Conservation (phyloP, 2,888 invertebrate genomes). For the Synergus japonicus region DNA sequence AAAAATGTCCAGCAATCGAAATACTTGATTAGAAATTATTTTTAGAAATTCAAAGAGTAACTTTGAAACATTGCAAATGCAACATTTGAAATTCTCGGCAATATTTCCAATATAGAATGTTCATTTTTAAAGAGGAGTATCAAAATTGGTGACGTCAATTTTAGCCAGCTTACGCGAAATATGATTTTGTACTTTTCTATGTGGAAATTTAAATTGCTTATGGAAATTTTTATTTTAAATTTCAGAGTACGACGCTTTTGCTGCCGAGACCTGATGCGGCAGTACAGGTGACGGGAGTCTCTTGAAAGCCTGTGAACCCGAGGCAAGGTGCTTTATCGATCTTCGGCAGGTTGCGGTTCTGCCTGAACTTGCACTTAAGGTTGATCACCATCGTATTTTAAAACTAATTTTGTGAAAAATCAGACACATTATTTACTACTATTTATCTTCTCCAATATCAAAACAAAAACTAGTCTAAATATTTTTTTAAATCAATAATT, state of each 20-base stretch:
- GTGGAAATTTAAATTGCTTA: constrained; percentile 32
- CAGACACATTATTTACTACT: not conserved
- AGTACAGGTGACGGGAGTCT: constrained; percentile 33
- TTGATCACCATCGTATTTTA: constrained; percentile 14
- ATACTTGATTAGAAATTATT: not conserved
- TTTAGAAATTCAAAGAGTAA: not conserved
- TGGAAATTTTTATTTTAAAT: constrained; percentile 40
- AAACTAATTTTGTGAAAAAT: not conserved
- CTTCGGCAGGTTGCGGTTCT: constrained; percentile 28
- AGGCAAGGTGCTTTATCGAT: constrained; percentile 40
- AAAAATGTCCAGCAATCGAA: not conserved
- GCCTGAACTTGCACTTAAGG: constrained; percentile 12
- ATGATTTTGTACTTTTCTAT: constrained; percentile 37
- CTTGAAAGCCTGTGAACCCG: constrained; percentile 34
- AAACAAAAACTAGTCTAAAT: not conserved
- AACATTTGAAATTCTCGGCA: not conserved
- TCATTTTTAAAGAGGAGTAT: constrained; percentile 6
- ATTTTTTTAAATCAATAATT: too few relatives aligned
- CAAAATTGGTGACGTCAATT: constrained; percentile 38
- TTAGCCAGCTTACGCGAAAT: constrained; percentile 27
- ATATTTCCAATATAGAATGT: not conserved
- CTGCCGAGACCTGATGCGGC: constrained; percentile 36
- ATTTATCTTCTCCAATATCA: not conserved
- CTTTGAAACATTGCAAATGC: not conserved
- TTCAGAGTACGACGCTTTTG: constrained; percentile 40